Percentiles rank a stretch among this genome's conserved stretches.
Evolutionary conservation across 2,888 invertebrate species (phyloP).

Genomic region (Onthophagus sagittarius): DNA sequence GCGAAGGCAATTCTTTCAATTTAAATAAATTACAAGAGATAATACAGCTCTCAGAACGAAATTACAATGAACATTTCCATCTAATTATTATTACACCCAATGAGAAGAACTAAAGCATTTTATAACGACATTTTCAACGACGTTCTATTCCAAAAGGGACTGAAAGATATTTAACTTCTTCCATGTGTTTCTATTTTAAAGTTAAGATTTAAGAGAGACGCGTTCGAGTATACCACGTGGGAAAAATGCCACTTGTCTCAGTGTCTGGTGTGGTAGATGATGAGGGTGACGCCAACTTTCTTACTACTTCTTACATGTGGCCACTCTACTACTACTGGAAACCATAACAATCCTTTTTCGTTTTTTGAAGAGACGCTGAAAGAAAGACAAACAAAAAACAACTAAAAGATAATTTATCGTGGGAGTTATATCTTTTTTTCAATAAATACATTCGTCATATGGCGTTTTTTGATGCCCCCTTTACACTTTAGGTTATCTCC

Average conservation of each 20-base stretch:
- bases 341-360: neutral
- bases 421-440: neutral
- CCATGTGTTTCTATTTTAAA: neutral
- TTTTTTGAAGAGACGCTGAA: neutral
- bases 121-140: neutral
- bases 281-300: neutral
- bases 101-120: too few species aligned
- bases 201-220: neutral
- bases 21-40: neutral
- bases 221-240: neutral
- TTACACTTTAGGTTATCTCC: neutral
- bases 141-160: neutral
- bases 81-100: neutral
- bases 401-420: conserved; percentile 3
- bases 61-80: neutral
- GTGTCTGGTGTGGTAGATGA: neutral
- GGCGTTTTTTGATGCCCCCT: neutral
- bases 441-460: neutral
- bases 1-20: neutral
- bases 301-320: neutral
- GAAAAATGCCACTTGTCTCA: neutral
- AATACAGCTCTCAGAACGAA: neutral
- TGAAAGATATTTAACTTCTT: neutral
- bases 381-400: neutral
- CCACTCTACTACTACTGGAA: neutral